A percentile compares a stretch with the other conserved stretches of the same genome.
phyloP scores from a whole-genome alignment of 2,797 vertebrate species.

The Morelia viridis region DNA sequence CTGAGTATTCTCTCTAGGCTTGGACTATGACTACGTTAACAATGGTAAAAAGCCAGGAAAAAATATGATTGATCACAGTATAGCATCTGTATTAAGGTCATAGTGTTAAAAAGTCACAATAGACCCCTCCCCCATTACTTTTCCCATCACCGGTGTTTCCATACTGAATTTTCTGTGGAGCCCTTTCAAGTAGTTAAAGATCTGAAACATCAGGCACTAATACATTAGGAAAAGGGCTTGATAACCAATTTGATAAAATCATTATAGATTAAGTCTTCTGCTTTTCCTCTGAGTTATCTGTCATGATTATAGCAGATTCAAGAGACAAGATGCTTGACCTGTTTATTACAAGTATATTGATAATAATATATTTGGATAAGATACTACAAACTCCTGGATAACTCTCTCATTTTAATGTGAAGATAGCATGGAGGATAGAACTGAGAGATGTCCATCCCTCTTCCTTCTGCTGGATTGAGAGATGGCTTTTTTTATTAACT shows the following conservation, averaged over 20 bases:
- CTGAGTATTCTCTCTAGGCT: background rate
- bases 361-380: too few relatives aligned
- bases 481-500: too few relatives aligned
- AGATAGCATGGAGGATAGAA: too few relatives aligned
- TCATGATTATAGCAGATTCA: background rate
- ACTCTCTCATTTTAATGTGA: too few relatives aligned
- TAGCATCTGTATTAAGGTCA: background rate
- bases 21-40: background rate
- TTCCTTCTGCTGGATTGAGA: too few relatives aligned
- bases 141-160: background rate
- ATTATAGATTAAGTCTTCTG: background rate
- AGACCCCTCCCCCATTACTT: background rate
- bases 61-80: background rate
- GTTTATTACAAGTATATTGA: background rate
- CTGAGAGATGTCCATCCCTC: too few relatives aligned
- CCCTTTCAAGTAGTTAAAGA: background rate
- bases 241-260: background rate
- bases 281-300: background rate
- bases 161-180: background rate
- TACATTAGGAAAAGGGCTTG: background rate
- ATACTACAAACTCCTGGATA: too few relatives aligned
- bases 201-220: background rate
- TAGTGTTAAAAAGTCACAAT: background rate
- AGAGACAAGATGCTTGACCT: background rate
- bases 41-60: background rate